Evolutionary conservation across 2,888 invertebrate species (phyloP).

Genomic region (Candidula unifasciata): DNA sequence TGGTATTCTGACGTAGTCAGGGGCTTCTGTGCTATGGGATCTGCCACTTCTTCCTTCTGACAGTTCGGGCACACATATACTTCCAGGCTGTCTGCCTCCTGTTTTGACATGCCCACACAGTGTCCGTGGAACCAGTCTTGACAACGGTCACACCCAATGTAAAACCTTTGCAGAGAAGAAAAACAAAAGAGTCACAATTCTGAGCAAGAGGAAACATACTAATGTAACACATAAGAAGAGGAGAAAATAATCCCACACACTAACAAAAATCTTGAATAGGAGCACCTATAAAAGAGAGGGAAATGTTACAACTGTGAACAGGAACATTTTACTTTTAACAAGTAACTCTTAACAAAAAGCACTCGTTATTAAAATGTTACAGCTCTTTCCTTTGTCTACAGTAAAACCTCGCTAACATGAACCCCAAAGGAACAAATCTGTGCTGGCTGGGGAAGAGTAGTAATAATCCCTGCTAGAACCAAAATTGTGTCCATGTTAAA

Average conservation of each 20-base stretch:
- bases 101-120: conserved; percentile 87
- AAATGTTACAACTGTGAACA: too few relatives aligned
- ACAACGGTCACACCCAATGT: conserved; percentile 98
- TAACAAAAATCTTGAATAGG: too few relatives aligned
- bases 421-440: too few relatives aligned
- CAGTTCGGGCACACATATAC: conserved; percentile 98
- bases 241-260: not conserved
- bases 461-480: too few relatives aligned
- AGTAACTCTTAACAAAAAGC: too few relatives aligned
- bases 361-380: too few relatives aligned
- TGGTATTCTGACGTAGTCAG: conserved; percentile 79
- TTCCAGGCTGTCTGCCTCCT: conserved; percentile 88
- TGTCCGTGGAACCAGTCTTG: conserved; percentile 99
- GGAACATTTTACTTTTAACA: too few relatives aligned
- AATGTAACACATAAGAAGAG: not conserved
- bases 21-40: conserved; percentile 68
- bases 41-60: conserved; percentile 88
- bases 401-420: too few relatives aligned
- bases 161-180: conserved; percentile 85
- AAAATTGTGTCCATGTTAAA: too few relatives aligned
- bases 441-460: too few relatives aligned
- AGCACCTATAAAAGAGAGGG: too few relatives aligned
- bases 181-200: not conserved
- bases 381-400: too few relatives aligned
- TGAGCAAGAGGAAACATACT: not conserved